Percentiles rank a stretch among this genome's conserved stretches.
These are phyloP conservation scores for Drosophila siamana DNA, from an alignment of 2,888 invertebrate genomes.

Conservation along the genomic window DNA sequence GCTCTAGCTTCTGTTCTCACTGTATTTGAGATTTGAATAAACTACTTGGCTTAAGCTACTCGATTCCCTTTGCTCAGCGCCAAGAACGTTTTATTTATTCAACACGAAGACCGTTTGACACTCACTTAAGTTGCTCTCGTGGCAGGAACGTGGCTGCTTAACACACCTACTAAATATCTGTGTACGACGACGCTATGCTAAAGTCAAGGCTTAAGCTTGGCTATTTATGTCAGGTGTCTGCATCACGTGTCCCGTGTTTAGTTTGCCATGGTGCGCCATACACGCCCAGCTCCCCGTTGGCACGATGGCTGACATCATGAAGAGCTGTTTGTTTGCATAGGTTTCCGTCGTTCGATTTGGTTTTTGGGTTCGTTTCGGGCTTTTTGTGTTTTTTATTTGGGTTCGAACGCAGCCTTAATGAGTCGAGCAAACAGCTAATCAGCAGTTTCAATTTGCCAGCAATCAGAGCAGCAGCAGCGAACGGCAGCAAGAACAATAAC, in stretches of 20 bases:
- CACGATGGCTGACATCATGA: constrained; percentile 22
- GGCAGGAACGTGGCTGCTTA: constrained; percentile 1
- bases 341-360: background rate
- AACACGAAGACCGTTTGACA: constrained; percentile 1
- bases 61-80: background rate
- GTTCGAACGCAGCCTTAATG: constrained; percentile 28
- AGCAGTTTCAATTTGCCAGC: constrained; percentile 31
- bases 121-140: constrained; percentile 4
- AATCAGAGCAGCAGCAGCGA: constrained; percentile 1
- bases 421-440: constrained; percentile 43
- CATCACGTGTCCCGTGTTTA: constrained; percentile 39
- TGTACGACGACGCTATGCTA: constrained; percentile 19
- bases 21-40: background rate
- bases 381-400: background rate
- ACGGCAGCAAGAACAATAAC: background rate
- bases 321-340: constrained; percentile 2
- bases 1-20: background rate
- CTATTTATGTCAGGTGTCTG: constrained; percentile 43
- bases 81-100: background rate
- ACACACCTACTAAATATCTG: constrained; percentile 14
- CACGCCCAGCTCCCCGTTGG: background rate
- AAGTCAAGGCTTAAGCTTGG: constrained; percentile 31
- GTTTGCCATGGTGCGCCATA: constrained; percentile 25
- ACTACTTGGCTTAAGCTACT: background rate
- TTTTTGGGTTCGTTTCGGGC: background rate